phyloP scores from a whole-genome alignment of 1,140 invertebrate genomes.

The Lordiphosa clarofinis region DNA sequence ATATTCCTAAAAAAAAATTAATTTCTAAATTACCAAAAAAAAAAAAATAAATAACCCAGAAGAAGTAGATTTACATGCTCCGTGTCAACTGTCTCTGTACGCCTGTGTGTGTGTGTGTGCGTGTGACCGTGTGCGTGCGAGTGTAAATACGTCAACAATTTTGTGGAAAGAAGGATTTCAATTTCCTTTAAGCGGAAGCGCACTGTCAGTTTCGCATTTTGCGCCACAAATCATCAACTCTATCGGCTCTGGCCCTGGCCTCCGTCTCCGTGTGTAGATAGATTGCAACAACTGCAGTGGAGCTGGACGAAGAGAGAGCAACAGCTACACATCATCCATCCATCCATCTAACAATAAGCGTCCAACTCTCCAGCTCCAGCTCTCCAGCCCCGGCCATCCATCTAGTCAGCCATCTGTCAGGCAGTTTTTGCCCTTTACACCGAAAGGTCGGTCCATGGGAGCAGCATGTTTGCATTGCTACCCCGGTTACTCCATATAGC shows the following conservation, averaged over 20 bases:
- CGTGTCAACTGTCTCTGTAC: constrained; percentile 9
- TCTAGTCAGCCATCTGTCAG: constrained; percentile 74
- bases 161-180: constrained; percentile 75
- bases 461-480: constrained; percentile 44
- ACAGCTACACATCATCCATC: constrained; percentile 70
- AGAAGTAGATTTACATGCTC: constrained; percentile 16
- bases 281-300: constrained; percentile 64
- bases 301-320: constrained; percentile 16
- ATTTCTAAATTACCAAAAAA: too few relatives aligned
- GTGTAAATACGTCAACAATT: constrained; percentile 75
- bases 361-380: constrained; percentile 34
- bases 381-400: constrained; percentile 40
- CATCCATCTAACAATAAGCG: constrained; percentile 74
- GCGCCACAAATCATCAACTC: constrained; percentile 74
- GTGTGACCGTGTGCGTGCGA: constrained; percentile 15
- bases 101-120: background rate
- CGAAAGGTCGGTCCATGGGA: constrained; percentile 25
- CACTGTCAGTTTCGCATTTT: constrained; percentile 72
- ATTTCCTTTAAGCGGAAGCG: constrained; percentile 74
- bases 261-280: constrained; percentile 25
- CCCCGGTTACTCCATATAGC: background rate
- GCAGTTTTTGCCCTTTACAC: constrained; percentile 44
- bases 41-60: too few relatives aligned
- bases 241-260: constrained; percentile 36
- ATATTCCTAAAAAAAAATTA: too few relatives aligned